Percentiles rank a stretch among this genome's conserved stretches.
phyloP scores from a whole-genome alignment of 2,113 vertebrate species.

The Rostratula benghalensis region DNA sequence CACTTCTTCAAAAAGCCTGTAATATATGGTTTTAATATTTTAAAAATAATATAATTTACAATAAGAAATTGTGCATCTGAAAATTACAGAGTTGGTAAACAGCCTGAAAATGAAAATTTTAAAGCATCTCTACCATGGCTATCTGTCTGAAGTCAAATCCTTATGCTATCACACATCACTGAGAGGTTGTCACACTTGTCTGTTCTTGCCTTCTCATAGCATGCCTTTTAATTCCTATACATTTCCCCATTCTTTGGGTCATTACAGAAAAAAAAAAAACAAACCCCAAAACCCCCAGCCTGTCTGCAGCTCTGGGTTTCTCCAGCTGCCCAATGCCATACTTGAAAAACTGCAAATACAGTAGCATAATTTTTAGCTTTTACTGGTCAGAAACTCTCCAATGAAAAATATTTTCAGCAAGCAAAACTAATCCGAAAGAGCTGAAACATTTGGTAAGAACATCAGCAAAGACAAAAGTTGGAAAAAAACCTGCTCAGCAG shows the following conservation, averaged over 20 bases:
- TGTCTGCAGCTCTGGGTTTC: neutral
- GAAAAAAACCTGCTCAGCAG: neutral
- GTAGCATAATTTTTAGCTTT: neutral
- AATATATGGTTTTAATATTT: neutral
- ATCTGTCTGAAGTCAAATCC: neutral
- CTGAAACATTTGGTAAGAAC: neutral
- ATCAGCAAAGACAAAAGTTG: neutral
- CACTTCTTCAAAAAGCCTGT: neutral
- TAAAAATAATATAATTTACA: neutral
- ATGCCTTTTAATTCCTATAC: neutral
- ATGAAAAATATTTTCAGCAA: neutral
- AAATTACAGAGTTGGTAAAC: neutral
- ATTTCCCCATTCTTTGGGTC: neutral
- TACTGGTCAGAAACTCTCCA: neutral
- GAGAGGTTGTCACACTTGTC: neutral
- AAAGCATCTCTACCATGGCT: neutral
- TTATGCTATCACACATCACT: neutral
- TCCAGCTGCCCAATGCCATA: neutral
- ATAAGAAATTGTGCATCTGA: neutral
- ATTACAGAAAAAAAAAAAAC: neutral
- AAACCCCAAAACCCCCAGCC: neutral
- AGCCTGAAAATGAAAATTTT: neutral
- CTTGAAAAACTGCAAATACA: neutral
- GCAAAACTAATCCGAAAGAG: neutral
- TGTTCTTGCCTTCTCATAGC: neutral